Conservation (phyloP, 2,797 vertebrate species). For the Tinamus major region DNA sequence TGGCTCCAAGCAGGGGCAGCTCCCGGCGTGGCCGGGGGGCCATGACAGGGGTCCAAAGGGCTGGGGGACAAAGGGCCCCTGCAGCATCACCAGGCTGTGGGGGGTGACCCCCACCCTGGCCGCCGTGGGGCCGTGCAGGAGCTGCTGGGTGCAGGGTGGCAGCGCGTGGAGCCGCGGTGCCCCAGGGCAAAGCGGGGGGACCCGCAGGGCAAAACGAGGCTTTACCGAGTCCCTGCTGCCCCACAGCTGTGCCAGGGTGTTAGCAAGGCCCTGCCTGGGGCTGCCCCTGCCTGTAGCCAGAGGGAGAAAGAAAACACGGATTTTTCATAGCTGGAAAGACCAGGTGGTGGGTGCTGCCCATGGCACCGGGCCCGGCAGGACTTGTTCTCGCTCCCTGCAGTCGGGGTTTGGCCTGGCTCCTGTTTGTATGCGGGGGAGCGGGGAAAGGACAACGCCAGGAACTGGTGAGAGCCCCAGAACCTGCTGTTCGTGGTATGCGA, state of each 20-base stretch:
- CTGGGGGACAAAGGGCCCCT: no score
- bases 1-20: no score
- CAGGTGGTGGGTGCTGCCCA: accelerated
- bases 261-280: not conserved
- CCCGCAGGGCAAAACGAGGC: not conserved
- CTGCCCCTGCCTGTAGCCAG: not conserved
- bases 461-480: not conserved
- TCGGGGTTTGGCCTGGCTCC: accelerated
- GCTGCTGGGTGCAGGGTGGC: no score
- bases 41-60: no score
- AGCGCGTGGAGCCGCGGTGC: no score
- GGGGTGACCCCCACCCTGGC: no score
- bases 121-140: no score
- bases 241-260: not conserved
- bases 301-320: not conserved
- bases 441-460: not conserved
- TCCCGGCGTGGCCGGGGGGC: no score
- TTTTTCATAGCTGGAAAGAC: not conserved
- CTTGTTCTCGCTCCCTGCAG: accelerated
- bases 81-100: not conserved
- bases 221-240: not conserved
- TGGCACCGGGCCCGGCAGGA: not conserved
- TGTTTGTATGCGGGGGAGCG: not conserved
- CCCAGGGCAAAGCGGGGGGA: not conserved
- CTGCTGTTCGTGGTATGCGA: accelerated